A percentile compares a stretch with the other conserved stretches of the same genome.
phyloP scores from a whole-genome alignment of 1,140 invertebrate genomes.

The Zaprionus nigranus region DNA sequence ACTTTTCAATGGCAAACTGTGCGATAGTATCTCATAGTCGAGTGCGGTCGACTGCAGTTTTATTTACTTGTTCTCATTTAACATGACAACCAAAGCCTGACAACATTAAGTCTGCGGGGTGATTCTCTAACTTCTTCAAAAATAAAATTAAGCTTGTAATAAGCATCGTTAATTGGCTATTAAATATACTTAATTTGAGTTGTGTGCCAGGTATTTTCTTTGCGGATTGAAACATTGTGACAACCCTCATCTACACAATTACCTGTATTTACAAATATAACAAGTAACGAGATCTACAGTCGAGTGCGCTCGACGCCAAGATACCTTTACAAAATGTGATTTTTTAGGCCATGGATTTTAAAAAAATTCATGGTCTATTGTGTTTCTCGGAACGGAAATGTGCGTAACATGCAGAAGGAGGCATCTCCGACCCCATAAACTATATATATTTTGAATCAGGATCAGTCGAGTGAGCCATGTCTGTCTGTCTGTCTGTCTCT shows the following conservation, averaged over 20 bases:
- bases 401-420: too few species aligned
- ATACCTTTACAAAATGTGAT: background rate
- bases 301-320: constrained; percentile 4
- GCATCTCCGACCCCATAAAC: too few species aligned
- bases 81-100: background rate
- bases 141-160: constrained; percentile 3
- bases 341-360: too few species aligned
- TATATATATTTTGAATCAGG: too few species aligned
- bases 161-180: constrained; percentile 28
- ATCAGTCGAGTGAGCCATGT: too few species aligned
- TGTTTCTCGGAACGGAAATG: too few species aligned
- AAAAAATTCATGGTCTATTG: too few species aligned
- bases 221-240: background rate
- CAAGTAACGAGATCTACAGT: background rate
- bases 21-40: background rate
- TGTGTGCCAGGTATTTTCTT: constrained; percentile 7
- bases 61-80: background rate
- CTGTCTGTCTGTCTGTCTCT: too few species aligned
- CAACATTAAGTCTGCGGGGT: constrained; percentile 3
- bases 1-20: background rate
- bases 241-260: background rate
- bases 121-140: background rate
- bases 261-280: background rate
- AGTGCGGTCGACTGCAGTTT: background rate
- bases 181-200: constrained; percentile 20